Evolutionary conservation across 2,113 vertebrate genomes (phyloP).

Genomic region (Accipiter cooperii): DNA sequence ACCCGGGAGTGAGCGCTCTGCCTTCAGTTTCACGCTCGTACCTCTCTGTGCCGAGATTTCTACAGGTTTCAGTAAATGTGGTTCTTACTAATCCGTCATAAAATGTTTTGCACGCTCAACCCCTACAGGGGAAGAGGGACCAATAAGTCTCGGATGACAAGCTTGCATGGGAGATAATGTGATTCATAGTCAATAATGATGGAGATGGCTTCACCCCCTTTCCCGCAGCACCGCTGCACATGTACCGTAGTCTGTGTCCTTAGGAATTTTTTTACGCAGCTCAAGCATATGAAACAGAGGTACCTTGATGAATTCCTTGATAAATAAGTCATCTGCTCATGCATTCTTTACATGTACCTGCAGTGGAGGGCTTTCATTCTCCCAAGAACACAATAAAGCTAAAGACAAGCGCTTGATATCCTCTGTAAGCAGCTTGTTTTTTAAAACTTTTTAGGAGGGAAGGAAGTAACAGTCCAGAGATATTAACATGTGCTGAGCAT

Average conservation of each 20-base stretch:
- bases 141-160: not conserved
- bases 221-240: not conserved
- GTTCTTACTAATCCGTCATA: not conserved
- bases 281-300: not conserved
- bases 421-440: not conserved
- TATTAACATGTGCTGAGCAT: not conserved
- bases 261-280: not conserved
- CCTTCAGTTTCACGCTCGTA: not conserved
- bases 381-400: not conserved
- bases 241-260: not conserved
- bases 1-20: not conserved
- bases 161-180: not conserved
- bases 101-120: not conserved
- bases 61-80: not conserved
- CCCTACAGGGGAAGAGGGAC: not conserved
- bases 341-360: not conserved
- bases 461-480: not conserved
- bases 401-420: not conserved
- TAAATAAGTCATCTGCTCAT: not conserved
- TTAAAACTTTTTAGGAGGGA: not conserved
- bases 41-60: not conserved
- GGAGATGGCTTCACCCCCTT: not conserved
- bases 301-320: not conserved
- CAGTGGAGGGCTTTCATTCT: not conserved
- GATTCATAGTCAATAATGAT: not conserved